These are phyloP conservation scores for Vidua chalybeata DNA, from an alignment of 2,113 vertebrate species.

Conservation along the genomic window DNA sequence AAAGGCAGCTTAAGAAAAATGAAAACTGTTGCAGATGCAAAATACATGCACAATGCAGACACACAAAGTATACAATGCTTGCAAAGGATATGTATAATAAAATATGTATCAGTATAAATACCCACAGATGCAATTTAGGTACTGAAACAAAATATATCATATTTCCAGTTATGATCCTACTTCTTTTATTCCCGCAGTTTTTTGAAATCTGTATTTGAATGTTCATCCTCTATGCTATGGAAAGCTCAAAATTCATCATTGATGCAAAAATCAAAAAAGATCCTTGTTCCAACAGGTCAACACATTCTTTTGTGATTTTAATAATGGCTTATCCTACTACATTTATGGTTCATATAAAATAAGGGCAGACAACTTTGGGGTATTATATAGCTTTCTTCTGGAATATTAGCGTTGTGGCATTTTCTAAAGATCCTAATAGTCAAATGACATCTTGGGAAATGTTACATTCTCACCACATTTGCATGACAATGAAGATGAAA, in stretches of 20 bases:
- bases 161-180: conserved; percentile 4
- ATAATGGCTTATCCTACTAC: conserved; percentile 53
- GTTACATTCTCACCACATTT: conserved; percentile 48
- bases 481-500: conserved; percentile 69
- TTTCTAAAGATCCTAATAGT: conserved; percentile 71
- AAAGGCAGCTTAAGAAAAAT: conserved; percentile 39
- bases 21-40: neutral
- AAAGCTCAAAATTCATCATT: conserved; percentile 33
- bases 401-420: conserved; percentile 64
- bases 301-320: conserved; percentile 48
- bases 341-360: conserved; percentile 63
- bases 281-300: conserved; percentile 52
- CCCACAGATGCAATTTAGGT: neutral
- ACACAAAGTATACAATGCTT: neutral
- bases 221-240: neutral
- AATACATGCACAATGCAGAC: neutral
- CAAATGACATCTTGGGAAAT: conserved; percentile 71
- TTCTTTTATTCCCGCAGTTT: conserved; percentile 2
- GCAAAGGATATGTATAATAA: neutral
- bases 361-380: conserved; percentile 62
- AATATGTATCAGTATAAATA: neutral
- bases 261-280: conserved; percentile 35
- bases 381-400: conserved; percentile 61
- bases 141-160: neutral
- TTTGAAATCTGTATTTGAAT: conserved; percentile 31